A percentile compares a stretch with the other conserved stretches of the same genome.
These are phyloP conservation scores for Actias luna DNA, from an alignment of 2,888 invertebrate species.

Conservation along the genomic window DNA sequence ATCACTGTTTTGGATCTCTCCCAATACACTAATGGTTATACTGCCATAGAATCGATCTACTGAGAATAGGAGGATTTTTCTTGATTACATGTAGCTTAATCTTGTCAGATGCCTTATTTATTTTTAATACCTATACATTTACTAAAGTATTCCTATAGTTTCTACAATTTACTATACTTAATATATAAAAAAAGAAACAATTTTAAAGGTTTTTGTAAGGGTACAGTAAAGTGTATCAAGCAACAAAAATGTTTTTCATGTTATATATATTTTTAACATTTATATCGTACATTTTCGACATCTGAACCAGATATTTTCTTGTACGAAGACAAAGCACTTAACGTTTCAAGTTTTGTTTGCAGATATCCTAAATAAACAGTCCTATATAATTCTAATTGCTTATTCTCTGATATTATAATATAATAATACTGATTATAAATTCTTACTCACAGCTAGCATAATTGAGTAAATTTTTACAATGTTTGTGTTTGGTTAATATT, in stretches of 20 bases:
- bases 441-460: background rate
- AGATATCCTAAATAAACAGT: slow-evolving; percentile 10
- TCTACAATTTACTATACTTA: too few relatives aligned
- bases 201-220: too few relatives aligned
- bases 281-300: background rate
- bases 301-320: background rate
- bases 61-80: background rate
- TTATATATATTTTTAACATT: background rate
- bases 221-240: too few relatives aligned
- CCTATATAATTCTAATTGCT: background rate
- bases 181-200: too few relatives aligned
- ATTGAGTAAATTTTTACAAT: background rate
- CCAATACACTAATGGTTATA: background rate
- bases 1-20: background rate
- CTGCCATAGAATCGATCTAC: background rate
- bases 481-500: too few relatives aligned
- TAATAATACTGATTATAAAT: background rate
- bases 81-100: background rate
- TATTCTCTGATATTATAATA: background rate
- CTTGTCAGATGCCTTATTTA: background rate
- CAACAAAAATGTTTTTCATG: too few relatives aligned
- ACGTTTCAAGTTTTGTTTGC: background rate
- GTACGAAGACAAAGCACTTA: background rate
- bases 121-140: too few relatives aligned
- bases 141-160: too few relatives aligned